Evolutionary conservation across 2,888 invertebrate species (phyloP), one percentile per base, ranked within the genome.

Genomic region (Ectropis crepuscularia): DNA sequence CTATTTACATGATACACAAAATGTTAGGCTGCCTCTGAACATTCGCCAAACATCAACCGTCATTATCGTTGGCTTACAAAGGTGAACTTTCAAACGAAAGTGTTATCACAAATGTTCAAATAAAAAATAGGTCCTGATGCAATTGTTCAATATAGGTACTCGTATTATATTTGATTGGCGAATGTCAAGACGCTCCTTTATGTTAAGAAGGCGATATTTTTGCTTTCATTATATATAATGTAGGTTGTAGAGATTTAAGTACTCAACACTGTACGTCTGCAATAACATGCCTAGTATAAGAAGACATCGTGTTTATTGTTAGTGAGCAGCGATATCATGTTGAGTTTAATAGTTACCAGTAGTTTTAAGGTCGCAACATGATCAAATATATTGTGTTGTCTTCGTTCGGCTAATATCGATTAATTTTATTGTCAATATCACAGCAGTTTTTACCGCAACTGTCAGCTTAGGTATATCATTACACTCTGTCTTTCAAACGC

Each of bases 321-420:
- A 75, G 79, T 71, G 73, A 77, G 73, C 74, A 79, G 79, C 76
- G 78, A 78, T 74, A 74, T 75, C 60, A 74, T 73, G 75, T 81
- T 79, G 78, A 75, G 80, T 81, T 76, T 71, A 76, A 86, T 89
- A 81, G 91, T 91, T 92, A 92, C 91, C 92, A 91, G 76, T 92
- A 92, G 90, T 77, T 86, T 73, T 91, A 91, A 89, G 90, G 72
- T 80, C 76, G 75, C 74, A 79, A 78, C 72, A 78, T 79, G 79
- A 83, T 84, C 81, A 76, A 78, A 82, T 77, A 76, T n/a, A 55
- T 64, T 70, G 62, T 80, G 82, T 85, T 89, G 80, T 79, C 83
- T 84, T 80, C 84, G 77, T 83, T 81, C 79, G 69, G 70, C 78
- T 75, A 85, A 39, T 53, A 78, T 78, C 80, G 64, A 57, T 68